Evolutionary conservation across 1,140 invertebrate species (phyloP).

Genomic region (Drosophila leontia): DNA sequence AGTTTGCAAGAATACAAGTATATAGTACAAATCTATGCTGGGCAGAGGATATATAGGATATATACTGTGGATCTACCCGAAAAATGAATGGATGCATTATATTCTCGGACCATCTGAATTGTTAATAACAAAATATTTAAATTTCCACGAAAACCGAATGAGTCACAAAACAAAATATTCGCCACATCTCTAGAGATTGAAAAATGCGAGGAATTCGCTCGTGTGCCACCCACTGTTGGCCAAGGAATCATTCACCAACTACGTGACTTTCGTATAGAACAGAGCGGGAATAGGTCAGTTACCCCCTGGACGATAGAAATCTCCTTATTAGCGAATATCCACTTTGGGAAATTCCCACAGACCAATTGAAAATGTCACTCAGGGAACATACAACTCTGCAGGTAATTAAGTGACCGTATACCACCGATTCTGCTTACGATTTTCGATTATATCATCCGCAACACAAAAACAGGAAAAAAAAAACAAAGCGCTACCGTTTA

Average conservation of each 20-base stretch:
- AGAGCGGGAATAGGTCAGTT: conserved; percentile 57
- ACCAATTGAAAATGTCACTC: conserved; percentile 18
- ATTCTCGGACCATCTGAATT: conserved; percentile 33
- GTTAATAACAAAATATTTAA: conserved; percentile 64
- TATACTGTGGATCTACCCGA: conserved; percentile 12
- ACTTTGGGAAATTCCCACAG: conserved; percentile 16
- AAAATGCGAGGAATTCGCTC: conserved; percentile 70
- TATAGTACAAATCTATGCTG: conserved; percentile 33
- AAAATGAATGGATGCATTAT: conserved; percentile 44
- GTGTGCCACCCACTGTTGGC: conserved; percentile 58
- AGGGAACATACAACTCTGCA: not conserved
- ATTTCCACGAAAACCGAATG: conserved; percentile 71
- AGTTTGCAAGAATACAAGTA: conserved; percentile 22
- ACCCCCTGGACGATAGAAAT: conserved; percentile 30
- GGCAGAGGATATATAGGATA: conserved; percentile 4
- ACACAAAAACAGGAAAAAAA: not conserved
- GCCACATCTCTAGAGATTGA: conserved; percentile 28
- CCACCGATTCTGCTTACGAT: not conserved
- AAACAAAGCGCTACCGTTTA: conserved; percentile 35
- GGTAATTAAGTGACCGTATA: conserved; percentile 8
- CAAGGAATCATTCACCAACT: conserved; percentile 65
- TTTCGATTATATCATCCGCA: conserved; percentile 13
- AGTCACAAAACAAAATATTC: conserved; percentile 54
- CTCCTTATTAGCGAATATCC: not conserved
- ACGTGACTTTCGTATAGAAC: conserved; percentile 44